Evolutionary conservation across 1,140 invertebrate species (phyloP).

Genomic region (Trialeurodes vaporariorum): DNA sequence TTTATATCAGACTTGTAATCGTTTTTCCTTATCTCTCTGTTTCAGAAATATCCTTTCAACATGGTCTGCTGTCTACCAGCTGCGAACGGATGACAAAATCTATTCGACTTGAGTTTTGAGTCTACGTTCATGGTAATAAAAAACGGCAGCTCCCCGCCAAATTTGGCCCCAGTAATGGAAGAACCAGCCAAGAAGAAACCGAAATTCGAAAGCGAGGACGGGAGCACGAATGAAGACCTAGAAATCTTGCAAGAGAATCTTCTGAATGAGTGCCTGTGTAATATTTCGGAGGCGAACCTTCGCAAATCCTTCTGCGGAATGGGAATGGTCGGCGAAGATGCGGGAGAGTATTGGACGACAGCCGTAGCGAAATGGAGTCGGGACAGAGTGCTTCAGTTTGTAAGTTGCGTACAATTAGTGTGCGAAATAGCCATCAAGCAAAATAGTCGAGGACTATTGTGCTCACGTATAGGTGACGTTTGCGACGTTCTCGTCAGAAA

Average conservation of each 20-base stretch:
- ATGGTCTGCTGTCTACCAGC: neutral
- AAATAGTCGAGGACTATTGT: slow-evolving; percentile 64
- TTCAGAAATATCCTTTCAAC: too few relatives aligned
- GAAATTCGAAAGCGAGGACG: slow-evolving; percentile 42
- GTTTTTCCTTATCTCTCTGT: too few relatives aligned
- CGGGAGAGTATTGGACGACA: slow-evolving; percentile 14
- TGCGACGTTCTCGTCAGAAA: slow-evolving; percentile 67
- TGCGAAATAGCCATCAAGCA: slow-evolving; percentile 76
- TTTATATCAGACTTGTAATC: too few relatives aligned
- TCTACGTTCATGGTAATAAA: slow-evolving; percentile 17
- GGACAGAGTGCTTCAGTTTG: slow-evolving; percentile 56
- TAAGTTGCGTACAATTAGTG: slow-evolving; percentile 67
- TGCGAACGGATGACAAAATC: neutral
- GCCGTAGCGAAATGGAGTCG: slow-evolving; percentile 53
- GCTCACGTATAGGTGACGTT: slow-evolving; percentile 59
- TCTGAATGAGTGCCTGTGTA: slow-evolving; percentile 61
- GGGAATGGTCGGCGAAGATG: slow-evolving; percentile 36
- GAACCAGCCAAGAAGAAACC: slow-evolving; percentile 65
- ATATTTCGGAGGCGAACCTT: slow-evolving; percentile 53
- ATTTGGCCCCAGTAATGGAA: slow-evolving; percentile 15
- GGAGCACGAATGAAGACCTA: slow-evolving; percentile 42
- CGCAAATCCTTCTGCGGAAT: slow-evolving; percentile 53
- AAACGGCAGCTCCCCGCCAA: slow-evolving; percentile 18
- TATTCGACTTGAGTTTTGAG: neutral
- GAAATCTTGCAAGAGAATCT: slow-evolving; percentile 46